Conservation (phyloP, 1,140 invertebrate genomes). For the Heliconius hermathena region DNA sequence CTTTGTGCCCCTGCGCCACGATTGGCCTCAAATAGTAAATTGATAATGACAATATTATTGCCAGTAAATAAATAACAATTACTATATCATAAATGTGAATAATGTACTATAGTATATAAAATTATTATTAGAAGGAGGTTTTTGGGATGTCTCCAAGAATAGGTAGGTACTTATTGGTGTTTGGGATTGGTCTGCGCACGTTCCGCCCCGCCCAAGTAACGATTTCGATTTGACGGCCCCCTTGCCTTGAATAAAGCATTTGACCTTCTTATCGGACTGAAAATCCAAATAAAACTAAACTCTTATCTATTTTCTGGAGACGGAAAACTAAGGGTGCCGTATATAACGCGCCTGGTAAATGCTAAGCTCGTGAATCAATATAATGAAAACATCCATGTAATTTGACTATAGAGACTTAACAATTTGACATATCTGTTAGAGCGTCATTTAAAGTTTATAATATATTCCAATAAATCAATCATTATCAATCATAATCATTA, state of each 20-base stretch:
- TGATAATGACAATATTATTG: no score
- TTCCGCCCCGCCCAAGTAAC: slow-evolving; percentile 59
- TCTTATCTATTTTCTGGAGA: neutral
- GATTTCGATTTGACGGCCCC: slow-evolving; percentile 56
- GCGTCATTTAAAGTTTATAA: no score
- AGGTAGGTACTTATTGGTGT: slow-evolving; percentile 52
- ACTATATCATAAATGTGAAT: slow-evolving; percentile 4
- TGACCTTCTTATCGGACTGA: slow-evolving; percentile 36
- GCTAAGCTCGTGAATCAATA: neutral
- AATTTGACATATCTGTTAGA: no score
- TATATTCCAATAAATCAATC: no score
- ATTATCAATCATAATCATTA: neutral
- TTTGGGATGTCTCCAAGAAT: slow-evolving; percentile 54
- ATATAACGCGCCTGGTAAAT: neutral
- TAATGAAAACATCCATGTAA: neutral
- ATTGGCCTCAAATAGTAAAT: no score
- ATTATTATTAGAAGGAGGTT: slow-evolving; percentile 36
- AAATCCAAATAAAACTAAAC: neutral
- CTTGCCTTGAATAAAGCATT: slow-evolving; percentile 40
- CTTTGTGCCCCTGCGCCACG: no score
- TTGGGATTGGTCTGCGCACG: slow-evolving; percentile 58
- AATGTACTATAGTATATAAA: slow-evolving; percentile 34
- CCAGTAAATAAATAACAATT: neutral
- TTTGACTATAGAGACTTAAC: no score
- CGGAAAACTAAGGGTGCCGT: neutral